A percentile compares a stretch with the other conserved stretches of the same genome.
These are phyloP conservation scores for Zaprionus lineosus DNA, from an alignment of 2,888 invertebrate genomes.

Conservation along the genomic window DNA sequence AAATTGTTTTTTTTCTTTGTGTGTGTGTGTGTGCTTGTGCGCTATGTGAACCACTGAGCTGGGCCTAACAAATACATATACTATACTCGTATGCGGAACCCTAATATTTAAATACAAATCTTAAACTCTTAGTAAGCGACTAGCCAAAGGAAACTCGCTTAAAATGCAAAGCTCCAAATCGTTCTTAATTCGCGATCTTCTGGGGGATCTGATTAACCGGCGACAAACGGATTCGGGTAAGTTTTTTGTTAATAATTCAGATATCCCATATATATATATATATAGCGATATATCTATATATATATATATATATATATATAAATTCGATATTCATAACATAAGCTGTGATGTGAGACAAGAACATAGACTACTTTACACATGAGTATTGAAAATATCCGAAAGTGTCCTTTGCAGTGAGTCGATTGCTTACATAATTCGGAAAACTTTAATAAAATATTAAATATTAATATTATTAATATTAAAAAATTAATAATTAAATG, in stretches of 20 bases:
- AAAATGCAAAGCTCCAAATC: slow-evolving; percentile 87
- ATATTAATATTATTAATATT: no score
- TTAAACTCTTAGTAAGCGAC: not conserved
- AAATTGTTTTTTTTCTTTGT: not conserved
- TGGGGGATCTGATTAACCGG: slow-evolving; percentile 86
- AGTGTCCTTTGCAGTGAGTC: no score
- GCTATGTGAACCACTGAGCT: no score
- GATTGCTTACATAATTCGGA: no score
- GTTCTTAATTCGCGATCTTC: slow-evolving; percentile 91
- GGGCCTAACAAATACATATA: no score
- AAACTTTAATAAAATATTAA: no score
- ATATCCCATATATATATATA: not conserved
- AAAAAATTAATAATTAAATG: no score
- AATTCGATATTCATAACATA: no score
- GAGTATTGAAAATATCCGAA: no score
- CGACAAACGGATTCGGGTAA: slow-evolving; percentile 84
- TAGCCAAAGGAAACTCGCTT: not conserved
- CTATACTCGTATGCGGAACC: no score
- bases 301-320: not conserved
- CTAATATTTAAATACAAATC: not conserved
- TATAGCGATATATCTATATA: not conserved
- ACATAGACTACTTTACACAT: no score
- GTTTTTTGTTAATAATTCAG: slow-evolving; percentile 3
- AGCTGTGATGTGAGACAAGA: no score
- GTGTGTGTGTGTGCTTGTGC: slow-evolving; percentile 16